Conservation (phyloP, 2,888 invertebrate genomes). For the Macrosoma leucophasiata region DNA sequence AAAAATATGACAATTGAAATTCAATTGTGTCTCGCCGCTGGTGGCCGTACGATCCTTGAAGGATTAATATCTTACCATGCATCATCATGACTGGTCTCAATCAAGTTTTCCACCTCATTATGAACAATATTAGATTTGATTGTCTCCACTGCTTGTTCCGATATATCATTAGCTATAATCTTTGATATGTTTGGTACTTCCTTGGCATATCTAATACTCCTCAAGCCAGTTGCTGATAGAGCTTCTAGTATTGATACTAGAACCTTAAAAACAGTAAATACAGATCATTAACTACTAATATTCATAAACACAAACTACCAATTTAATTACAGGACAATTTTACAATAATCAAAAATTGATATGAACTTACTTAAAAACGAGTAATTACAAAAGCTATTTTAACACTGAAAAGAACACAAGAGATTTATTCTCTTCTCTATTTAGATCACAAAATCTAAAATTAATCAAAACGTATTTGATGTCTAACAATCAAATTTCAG, state of each 20-base stretch:
- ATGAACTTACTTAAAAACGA: slow-evolving; percentile 18
- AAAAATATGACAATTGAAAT: too few relatives aligned
- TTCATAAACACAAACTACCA: too few relatives aligned
- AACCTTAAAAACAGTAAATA: slow-evolving; percentile 43
- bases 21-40: too few relatives aligned
- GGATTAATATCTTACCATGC: slow-evolving; percentile 86
- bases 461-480: too few relatives aligned
- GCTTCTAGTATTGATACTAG: slow-evolving; percentile 91
- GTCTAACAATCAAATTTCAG: too few relatives aligned
- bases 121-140: slow-evolving; percentile 87
- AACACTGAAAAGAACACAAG: not conserved
- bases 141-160: slow-evolving; percentile 87
- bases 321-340: too few relatives aligned
- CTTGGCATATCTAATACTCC: slow-evolving; percentile 97
- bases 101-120: slow-evolving; percentile 84
- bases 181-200: slow-evolving; percentile 89
- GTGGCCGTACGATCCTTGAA: too few relatives aligned
- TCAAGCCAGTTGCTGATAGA: slow-evolving; percentile 94
- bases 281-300: too few relatives aligned
- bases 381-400: not conserved
- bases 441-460: too few relatives aligned
- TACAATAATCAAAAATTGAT: too few relatives aligned
- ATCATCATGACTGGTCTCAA: slow-evolving; percentile 88
- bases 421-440: too few relatives aligned
- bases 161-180: slow-evolving; percentile 95